These are phyloP conservation scores for Silurus lanzhouensis DNA, from an alignment of 2,797 vertebrate species.

Conservation along the genomic window DNA sequence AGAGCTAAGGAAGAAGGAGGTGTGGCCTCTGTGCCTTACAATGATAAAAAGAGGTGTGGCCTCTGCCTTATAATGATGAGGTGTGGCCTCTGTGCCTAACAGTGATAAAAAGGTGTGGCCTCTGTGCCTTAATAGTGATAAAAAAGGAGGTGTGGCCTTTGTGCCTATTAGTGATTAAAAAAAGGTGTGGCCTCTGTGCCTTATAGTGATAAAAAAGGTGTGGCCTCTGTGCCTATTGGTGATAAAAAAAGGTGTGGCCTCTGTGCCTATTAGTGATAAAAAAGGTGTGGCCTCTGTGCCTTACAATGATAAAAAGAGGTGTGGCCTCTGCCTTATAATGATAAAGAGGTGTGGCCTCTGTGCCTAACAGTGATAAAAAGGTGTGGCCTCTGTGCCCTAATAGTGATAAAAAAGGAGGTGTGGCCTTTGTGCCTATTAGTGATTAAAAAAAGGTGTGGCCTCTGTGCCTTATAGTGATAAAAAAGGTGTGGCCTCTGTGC, in stretches of 20 bases:
- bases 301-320: background rate
- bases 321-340: background rate
- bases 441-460: background rate
- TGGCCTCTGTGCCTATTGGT: background rate
- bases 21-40: background rate
- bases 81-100: background rate
- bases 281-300: background rate
- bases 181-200: background rate
- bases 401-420: background rate
- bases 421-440: background rate
- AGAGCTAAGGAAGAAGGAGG: background rate
- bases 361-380: too few relatives aligned
- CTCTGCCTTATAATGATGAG: too few relatives aligned
- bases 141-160: background rate
- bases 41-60: too few relatives aligned
- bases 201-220: too few relatives aligned
- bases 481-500: background rate
- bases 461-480: background rate
- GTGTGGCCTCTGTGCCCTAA: background rate
- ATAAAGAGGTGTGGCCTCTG: background rate
- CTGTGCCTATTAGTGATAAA: background rate
- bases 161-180: too few relatives aligned
- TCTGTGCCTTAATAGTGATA: background rate
- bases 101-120: background rate
- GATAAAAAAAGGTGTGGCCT: background rate